Evolutionary conservation across 2,113 vertebrate species (phyloP), one percentile per base, ranked within the genome.

Genomic region (human): DNA sequence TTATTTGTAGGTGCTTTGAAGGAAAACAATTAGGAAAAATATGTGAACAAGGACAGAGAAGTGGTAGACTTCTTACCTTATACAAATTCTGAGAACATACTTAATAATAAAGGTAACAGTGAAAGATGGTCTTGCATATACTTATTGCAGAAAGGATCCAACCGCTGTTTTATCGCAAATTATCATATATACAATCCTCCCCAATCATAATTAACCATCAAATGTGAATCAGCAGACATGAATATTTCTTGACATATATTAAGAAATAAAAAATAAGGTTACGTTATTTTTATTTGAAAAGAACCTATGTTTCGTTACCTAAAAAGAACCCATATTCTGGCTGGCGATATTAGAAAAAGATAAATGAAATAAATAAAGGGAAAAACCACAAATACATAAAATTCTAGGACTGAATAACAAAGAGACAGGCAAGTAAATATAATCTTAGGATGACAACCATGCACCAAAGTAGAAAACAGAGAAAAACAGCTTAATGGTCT

Each of bases 391-490:
- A 72, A 70, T 17, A 76, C 20, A 32, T 45, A n/a, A 96, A 93
- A 81, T 70, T 83, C 52, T 79, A 93, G 79, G n/a, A 85, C 66
- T 75, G 61, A 90, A 70, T 92, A 90, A 84, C 59, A 76, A 89
- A 90, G 52, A 78, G 32, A 38, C 12, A 73, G 13, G 45, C 3
- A 14, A 88, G 25, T 57, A 94, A 76, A 40, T 48, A 85, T 9
- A 88, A 78, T 81, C 48, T 68, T 68, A 64, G 22, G 68, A 35
- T 16, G 85, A 61, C 22, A 8, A 78, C 48, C 23, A 90, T 2
- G 3, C 27, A 76, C 68, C 52, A 59, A 96, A 79, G 73, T 40
- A 96, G 59, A 76, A 93, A 78, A 82, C 14, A 82, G 52, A 72
- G 16, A 76, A 87, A 95, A 93, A 50, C 12, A 1, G 3, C 40